Conservation (phyloP, 2,113 vertebrate species). For the Gymnobelideus leadbeateri region DNA sequence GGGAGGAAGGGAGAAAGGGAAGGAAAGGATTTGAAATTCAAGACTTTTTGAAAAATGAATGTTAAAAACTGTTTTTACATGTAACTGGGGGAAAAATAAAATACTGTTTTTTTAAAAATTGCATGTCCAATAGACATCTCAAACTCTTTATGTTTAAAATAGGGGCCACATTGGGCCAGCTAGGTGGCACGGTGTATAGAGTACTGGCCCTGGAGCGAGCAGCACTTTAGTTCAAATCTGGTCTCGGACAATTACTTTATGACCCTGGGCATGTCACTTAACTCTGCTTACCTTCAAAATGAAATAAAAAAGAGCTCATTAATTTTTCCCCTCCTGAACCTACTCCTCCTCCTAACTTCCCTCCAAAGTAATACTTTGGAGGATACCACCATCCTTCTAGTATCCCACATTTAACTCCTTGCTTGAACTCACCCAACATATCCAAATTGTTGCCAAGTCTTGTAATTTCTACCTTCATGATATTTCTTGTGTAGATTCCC, state of each 20-base stretch:
- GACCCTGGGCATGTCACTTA: too few relatives aligned
- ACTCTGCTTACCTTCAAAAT: too few relatives aligned
- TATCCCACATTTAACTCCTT: neutral
- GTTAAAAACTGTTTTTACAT: too few relatives aligned
- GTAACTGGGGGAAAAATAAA: too few relatives aligned
- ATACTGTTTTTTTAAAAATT: neutral
- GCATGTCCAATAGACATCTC: neutral
- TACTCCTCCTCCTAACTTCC: neutral
- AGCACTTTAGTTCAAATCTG: too few relatives aligned
- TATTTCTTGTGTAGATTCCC: neutral
- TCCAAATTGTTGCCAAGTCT: neutral
- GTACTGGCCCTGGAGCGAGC: too few relatives aligned
- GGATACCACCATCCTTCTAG: neutral
- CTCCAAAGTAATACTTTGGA: too few relatives aligned
- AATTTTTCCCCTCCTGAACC: neutral
- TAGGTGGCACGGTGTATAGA: too few relatives aligned
- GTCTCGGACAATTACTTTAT: too few relatives aligned
- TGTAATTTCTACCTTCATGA: neutral
- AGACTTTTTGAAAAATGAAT: too few relatives aligned
- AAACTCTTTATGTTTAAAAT: neutral
- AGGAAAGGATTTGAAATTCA: too few relatives aligned
- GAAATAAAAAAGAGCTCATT: neutral
- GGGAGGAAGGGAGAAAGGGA: too few relatives aligned
- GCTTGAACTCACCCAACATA: neutral
- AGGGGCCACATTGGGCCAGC: neutral